phyloP scores from a whole-genome alignment of 2,797 vertebrate genomes.

The Gymnopithys bicolor region DNA sequence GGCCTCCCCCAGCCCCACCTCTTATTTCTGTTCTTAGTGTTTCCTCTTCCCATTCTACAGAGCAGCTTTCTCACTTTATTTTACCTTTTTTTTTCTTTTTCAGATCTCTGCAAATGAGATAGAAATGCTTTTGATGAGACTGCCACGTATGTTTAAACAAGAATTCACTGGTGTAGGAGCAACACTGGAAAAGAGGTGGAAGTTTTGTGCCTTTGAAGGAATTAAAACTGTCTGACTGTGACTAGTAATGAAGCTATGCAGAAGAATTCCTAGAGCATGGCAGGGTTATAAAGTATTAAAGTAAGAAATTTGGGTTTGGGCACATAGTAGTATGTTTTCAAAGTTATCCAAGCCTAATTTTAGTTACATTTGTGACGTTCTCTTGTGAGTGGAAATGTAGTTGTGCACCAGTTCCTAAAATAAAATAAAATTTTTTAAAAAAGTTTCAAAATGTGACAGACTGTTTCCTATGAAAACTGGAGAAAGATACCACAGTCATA shows the following conservation, averaged over 20 bases:
- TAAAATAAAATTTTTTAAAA: slow-evolving; percentile 17
- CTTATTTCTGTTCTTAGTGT: not conserved
- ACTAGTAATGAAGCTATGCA: slow-evolving; percentile 44
- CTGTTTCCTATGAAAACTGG: slow-evolving; percentile 81
- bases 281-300: slow-evolving; percentile 53
- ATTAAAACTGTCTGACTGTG: slow-evolving; percentile 86
- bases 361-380: slow-evolving; percentile 78
- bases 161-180: slow-evolving; percentile 96
- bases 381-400: slow-evolving; percentile 82
- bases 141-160: slow-evolving; percentile 93
- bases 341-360: slow-evolving; percentile 71
- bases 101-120: slow-evolving; percentile 92
- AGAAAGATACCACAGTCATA: slow-evolving; percentile 70
- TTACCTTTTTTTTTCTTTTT: slow-evolving; percentile 32
- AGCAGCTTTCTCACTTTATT: slow-evolving; percentile 9
- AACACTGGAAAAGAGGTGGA: slow-evolving; percentile 96
- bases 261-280: slow-evolving; percentile 41
- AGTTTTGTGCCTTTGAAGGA: slow-evolving; percentile 94
- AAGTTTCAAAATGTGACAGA: slow-evolving; percentile 77
- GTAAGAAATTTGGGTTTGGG: slow-evolving; percentile 42
- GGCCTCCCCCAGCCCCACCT: fast-evolving
- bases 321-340: slow-evolving; percentile 43
- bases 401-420: slow-evolving; percentile 79
- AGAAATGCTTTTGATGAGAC: slow-evolving; percentile 89
- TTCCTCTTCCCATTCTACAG: not conserved